Conservation (phyloP, 2,888 invertebrate genomes). For the Nephrocerus scutellatus region DNA sequence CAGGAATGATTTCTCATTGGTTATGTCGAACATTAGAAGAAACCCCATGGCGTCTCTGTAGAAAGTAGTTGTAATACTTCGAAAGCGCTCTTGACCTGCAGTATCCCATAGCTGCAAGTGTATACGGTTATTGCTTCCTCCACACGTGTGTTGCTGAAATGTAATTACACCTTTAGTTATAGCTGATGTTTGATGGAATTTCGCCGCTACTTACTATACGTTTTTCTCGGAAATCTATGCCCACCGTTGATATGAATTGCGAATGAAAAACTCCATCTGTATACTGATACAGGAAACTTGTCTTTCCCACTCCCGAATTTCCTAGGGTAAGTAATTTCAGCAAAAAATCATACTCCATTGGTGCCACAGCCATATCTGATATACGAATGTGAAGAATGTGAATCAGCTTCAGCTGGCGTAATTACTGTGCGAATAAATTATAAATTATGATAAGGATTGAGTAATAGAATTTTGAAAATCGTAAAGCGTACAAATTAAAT, state of each 20-base stretch:
- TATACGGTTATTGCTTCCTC: slow-evolving; percentile 77
- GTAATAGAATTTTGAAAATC: too few species aligned
- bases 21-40: slow-evolving; percentile 82
- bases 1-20: slow-evolving; percentile 85
- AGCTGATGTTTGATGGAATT: background rate
- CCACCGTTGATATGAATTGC: slow-evolving; percentile 92
- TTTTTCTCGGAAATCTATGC: slow-evolving; percentile 96
- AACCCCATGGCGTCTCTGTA: slow-evolving; percentile 95
- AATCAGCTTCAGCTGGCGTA: too few species aligned
- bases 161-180: background rate
- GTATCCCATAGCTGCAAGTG: slow-evolving; percentile 95
- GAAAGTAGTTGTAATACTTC: slow-evolving; percentile 88
- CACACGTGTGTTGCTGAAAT: slow-evolving; percentile 67
- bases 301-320: slow-evolving; percentile 97
- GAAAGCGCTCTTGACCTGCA: slow-evolving; percentile 92
- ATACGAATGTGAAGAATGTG: too few species aligned
- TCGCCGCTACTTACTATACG: slow-evolving; percentile 61
- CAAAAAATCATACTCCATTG: slow-evolving; percentile 46
- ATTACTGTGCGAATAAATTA: too few species aligned
- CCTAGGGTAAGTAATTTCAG: slow-evolving; percentile 77
- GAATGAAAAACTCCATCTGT: slow-evolving; percentile 88
- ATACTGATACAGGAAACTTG: slow-evolving; percentile 91
- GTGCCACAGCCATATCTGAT: slow-evolving; percentile 29
- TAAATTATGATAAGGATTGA: too few species aligned
- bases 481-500: too few species aligned